Evolutionary conservation across 1,140 invertebrate genomes (phyloP), one percentile per base, ranked within the genome.

Genomic region (Orius insidiosus): DNA sequence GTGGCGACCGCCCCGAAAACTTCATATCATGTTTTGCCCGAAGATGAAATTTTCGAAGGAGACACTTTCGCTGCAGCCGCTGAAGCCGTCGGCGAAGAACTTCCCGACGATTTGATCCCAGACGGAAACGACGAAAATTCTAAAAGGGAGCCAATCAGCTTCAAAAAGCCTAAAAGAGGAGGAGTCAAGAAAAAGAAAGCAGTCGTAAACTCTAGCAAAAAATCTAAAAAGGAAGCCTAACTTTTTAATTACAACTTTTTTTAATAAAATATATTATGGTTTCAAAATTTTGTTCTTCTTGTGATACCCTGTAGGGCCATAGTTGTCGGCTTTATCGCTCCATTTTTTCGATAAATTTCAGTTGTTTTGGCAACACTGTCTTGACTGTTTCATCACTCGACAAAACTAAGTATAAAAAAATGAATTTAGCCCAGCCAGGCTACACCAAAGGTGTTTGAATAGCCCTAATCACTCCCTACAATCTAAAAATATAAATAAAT

Each of bases 1-100:
- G 72, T 79, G 56, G 69, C 70, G 3, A 76, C 73, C 6, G 75
- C 72, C 55, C 81, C 84, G 3, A 70, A 77, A 53, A 67, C 71
- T 45, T 73, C 77, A 1, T 87, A 85, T 55, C 59, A 69, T 9
- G 53, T 71, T 1, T 68, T 76, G 56, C 68, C 72, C 2, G 57
- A 70, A n/a, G 70, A 79, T 58, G 73, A 78, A 36, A 68, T 80
- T 15, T 43, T 47, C 48, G 62, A 69, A 54, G 67, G 68, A 30
- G 67, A 75, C 64, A 63, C 46, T 63, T 63, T 13, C 31, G 55
- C 48, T 52, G 61, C 52, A 30, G 43, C 49, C n/a, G 40, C 61
- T 18, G 52, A 59, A 52, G 46, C 49, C 14, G 41, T 30, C 45
- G 47, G 48, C 18, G 40, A 47, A 46, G 16, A 34, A 32, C 33